Evolutionary conservation across 64 coral and sea anemone species (phyloP), one percentile per base, ranked within the genome.

Genomic region (Platygyra sinensis): DNA sequence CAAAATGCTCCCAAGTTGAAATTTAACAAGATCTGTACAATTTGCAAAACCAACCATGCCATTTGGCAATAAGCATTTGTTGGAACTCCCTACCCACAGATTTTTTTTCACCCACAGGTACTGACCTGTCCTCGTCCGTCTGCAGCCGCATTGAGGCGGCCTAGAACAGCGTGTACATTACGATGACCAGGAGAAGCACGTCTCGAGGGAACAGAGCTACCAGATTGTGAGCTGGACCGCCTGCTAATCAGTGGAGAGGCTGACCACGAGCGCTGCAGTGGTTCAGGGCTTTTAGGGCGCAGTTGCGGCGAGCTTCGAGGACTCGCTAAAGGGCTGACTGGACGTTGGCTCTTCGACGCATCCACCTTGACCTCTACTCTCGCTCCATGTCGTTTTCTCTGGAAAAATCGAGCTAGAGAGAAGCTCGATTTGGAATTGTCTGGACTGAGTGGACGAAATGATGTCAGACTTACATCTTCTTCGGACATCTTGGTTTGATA

Each of bases 361-460:
- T 94, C 57, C 25, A 89, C 54, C 22, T 52, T 85, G n/a, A 74
- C 65, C 10, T 73, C 80, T 62, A 84, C 69, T 61, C 88, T 86
- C 36, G 72, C 77, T 4, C 86, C 88, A 72, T 83, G 80, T 17
- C 92, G 86, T 54, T 83, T 87, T 67, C 91, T 80, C 51, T 89
- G 95, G 62, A 96, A 87, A 30, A 93, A 62, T 74, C 89, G 86
- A 24, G 95, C 79, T 57, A 96, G 90, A 49, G 87, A 90, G 31
- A 94, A 96, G 11, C 30, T 30, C 1, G 91, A 84, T 96, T 90
- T 90, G 0, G 95, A 73, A 4, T 55, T 14, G 19, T 96, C 95
- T 71, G 95, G 92, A 94, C 95, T 96, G 77, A 96, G 80, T 19
- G 95, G 95, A n/a, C 60, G 87, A 88, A 96, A 96, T 30, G 95